Evolutionary conservation across 2,888 invertebrate species (phyloP).

Genomic region (Caenorhabditis sinica): DNA sequence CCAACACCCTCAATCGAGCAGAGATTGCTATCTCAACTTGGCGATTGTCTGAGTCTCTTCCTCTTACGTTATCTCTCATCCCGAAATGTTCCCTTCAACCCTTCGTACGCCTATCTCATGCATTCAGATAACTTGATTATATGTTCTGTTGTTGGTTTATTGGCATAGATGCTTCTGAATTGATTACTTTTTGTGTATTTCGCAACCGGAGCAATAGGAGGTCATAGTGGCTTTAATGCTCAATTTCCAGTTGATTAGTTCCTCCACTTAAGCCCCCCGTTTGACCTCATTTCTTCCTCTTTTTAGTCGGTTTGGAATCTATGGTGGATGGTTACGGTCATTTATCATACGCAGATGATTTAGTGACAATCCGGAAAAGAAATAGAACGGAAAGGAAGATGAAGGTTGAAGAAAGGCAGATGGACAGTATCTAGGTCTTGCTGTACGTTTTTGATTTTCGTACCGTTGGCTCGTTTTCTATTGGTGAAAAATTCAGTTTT

Average conservation of each 20-base stretch:
- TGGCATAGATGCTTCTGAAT: conserved; percentile 25
- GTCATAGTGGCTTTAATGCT: not conserved
- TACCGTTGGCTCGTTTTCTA: not conserved
- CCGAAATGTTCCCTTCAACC: conserved; percentile 1
- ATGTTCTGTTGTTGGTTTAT: conserved; percentile 21
- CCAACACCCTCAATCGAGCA: conserved; percentile 26
- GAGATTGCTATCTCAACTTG: conserved; percentile 43
- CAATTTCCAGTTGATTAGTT: conserved; percentile 23
- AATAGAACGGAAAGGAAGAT: conserved; percentile 13
- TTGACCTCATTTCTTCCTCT: not conserved
- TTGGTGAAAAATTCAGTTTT: not conserved
- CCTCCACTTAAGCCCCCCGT: not conserved
- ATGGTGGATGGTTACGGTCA: conserved; percentile 37
- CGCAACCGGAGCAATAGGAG: not conserved
- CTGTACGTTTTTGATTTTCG: conserved; percentile 12
- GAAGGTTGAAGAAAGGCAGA: not conserved
- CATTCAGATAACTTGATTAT: conserved; percentile 51
- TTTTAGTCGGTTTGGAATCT: not conserved
- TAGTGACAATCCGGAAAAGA: conserved; percentile 47
- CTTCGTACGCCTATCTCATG: conserved; percentile 28
- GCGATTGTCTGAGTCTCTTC: conserved; percentile 13
- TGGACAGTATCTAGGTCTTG: conserved; percentile 8
- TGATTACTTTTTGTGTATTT: conserved; percentile 12
- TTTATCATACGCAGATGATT: conserved; percentile 54
- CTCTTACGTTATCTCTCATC: not conserved